Conservation (phyloP, 2,113 vertebrate species). For the Taurulus bubalis region DNA sequence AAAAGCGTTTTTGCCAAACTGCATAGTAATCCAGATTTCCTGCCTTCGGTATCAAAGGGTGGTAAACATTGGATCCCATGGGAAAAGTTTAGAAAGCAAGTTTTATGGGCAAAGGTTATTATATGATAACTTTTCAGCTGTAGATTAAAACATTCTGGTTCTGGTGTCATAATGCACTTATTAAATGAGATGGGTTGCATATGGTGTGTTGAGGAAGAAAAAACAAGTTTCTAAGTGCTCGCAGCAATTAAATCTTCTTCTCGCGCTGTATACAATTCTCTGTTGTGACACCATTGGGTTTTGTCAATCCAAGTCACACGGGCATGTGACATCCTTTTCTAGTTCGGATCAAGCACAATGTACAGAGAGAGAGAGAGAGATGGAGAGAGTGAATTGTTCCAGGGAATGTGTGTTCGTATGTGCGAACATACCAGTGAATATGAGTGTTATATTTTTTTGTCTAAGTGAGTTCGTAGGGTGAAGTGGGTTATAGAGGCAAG, state of each 20-base stretch:
- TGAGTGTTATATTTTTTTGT: conserved; percentile 61
- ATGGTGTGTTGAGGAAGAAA: conserved; percentile 9
- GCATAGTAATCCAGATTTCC: background rate
- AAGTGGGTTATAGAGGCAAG: conserved; percentile 73
- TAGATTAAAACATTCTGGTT: background rate
- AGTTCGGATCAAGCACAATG: conserved; percentile 17
- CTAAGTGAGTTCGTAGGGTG: conserved; percentile 71
- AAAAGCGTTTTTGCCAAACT: background rate
- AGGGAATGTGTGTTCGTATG: conserved; percentile 28
- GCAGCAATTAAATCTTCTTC: conserved; percentile 24
- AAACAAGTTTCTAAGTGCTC: background rate
- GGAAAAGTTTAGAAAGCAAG: background rate
- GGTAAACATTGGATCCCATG: background rate
- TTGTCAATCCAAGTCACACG: conserved; percentile 36
- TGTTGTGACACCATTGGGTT: conserved; percentile 24
- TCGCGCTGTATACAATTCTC: conserved; percentile 11
- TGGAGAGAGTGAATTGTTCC: conserved; percentile 23
- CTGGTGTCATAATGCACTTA: background rate
- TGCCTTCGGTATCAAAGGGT: background rate
- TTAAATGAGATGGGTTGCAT: background rate
- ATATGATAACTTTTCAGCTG: background rate
- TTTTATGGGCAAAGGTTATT: background rate
- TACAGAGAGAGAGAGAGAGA: conserved; percentile 17
- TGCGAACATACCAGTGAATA: conserved; percentile 27
- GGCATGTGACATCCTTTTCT: conserved; percentile 35